Percentiles rank a stretch among this genome's conserved stretches.
These are phyloP conservation scores for Pontoporia blainvillei DNA, from an alignment of 2,113 vertebrate genomes.

Conservation along the genomic window DNA sequence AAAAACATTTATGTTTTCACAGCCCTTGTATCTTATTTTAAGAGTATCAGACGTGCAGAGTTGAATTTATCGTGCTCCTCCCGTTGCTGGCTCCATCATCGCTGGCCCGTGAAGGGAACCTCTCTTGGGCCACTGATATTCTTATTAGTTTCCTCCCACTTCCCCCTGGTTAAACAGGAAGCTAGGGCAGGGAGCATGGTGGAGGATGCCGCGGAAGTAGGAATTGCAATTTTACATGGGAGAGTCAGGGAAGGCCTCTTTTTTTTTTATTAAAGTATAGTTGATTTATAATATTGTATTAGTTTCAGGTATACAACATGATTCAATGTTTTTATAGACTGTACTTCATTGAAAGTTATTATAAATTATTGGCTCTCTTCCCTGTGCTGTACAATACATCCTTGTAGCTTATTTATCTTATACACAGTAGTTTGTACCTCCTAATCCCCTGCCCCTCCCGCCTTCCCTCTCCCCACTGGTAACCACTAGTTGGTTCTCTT, in stretches of 20 bases:
- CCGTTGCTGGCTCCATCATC: background rate
- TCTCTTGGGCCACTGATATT: background rate
- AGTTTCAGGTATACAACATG: background rate
- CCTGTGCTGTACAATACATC: background rate
- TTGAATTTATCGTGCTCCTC: background rate
- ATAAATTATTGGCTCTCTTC: background rate
- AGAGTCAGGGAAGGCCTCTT: background rate
- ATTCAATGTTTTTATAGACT: background rate
- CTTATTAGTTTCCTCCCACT: background rate
- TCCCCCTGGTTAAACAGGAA: background rate
- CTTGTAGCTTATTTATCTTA: background rate
- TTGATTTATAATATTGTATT: background rate
- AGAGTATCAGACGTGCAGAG: background rate
- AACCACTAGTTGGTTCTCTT: background rate
- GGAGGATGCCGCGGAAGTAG: no score
- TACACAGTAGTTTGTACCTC: background rate
- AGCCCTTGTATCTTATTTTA: background rate
- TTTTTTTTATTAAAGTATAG: background rate
- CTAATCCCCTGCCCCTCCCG: background rate
- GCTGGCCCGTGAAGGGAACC: rapidly evolving
- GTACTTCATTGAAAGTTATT: background rate
- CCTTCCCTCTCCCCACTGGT: background rate
- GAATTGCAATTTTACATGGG: background rate
- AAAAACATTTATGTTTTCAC: background rate
- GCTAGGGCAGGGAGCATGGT: background rate